These are phyloP conservation scores for Melanotaenia parkinsoni DNA, from an alignment of 2,797 vertebrate genomes.

Conservation along the genomic window DNA sequence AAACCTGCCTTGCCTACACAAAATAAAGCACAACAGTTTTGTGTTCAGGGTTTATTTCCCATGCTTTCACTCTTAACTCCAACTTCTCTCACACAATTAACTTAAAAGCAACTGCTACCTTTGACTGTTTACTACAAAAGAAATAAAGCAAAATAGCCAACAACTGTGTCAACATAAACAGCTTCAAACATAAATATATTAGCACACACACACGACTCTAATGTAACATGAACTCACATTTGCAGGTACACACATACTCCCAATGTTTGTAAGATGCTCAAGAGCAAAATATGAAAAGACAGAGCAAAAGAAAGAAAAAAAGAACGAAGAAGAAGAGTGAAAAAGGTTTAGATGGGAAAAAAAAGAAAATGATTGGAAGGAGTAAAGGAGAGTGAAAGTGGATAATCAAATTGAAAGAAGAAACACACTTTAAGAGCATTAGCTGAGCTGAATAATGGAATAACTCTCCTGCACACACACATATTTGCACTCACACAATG, in stretches of 20 bases:
- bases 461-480: constrained; percentile 43
- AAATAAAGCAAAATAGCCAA: constrained; percentile 32
- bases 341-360: constrained; percentile 33
- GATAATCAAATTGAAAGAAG: constrained; percentile 78
- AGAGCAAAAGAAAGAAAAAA: background rate
- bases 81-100: constrained; percentile 49
- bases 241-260: constrained; percentile 7
- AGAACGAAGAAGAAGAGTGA: constrained; percentile 15
- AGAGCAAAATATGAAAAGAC: constrained; percentile 25
- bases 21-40: constrained; percentile 31
- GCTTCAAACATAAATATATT: constrained; percentile 34
- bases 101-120: constrained; percentile 42
- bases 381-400: constrained; percentile 30
- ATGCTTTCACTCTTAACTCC: constrained; percentile 40
- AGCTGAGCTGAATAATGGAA: constrained; percentile 80
- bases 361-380: constrained; percentile 20
- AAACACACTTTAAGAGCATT: constrained; percentile 80
- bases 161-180: constrained; percentile 33
- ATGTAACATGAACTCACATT: constrained; percentile 9
- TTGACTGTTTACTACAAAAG: constrained; percentile 30
- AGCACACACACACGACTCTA: constrained; percentile 14
- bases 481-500: constrained; percentile 27
- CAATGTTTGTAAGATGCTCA: constrained; percentile 37
- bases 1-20: background rate
- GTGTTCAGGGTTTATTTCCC: constrained; percentile 73